phyloP scores from a whole-genome alignment of 2,888 invertebrate genomes.

The Agrochola macilenta region DNA sequence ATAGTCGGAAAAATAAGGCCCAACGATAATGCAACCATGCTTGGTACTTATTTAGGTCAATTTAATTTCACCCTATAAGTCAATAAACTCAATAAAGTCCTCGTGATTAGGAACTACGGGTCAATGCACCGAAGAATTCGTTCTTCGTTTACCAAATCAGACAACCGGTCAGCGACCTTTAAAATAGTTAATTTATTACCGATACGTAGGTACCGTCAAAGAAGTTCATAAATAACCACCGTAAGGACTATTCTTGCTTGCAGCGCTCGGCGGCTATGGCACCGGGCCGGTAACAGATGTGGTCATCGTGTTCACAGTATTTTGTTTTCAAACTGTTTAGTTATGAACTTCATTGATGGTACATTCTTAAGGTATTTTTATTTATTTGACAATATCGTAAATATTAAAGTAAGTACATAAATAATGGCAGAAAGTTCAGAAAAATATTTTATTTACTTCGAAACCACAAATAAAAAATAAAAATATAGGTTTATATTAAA shows the following conservation, averaged over 20 bases:
- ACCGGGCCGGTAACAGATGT: no score
- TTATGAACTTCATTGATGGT: no score
- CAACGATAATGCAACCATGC: background rate
- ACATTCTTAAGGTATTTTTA: background rate
- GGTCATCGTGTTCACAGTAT: no score
- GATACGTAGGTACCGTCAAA: background rate
- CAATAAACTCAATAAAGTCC: conserved; percentile 29
- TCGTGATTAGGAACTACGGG: conserved; percentile 10
- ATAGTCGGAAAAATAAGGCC: background rate
- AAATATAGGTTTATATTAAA: background rate
- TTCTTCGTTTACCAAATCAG: background rate
- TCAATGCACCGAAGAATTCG: conserved; percentile 15
- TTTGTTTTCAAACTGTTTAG: no score
- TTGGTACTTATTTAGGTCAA: conserved; percentile 19
- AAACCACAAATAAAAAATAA: background rate
- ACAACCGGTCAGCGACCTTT: conserved; percentile 8
- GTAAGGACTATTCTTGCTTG: no score
- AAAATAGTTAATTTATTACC: conserved; percentile 10
- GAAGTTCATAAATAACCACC: no score
- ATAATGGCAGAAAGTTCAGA: background rate
- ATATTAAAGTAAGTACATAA: background rate
- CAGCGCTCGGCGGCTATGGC: no score
- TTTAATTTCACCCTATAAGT: conserved; percentile 10
- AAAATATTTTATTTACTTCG: background rate
- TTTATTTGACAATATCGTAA: background rate